Evolutionary conservation across 2,888 invertebrate species (phyloP), one percentile per base, ranked within the genome.

Genomic region (Lepidocyrtinus sp.): DNA sequence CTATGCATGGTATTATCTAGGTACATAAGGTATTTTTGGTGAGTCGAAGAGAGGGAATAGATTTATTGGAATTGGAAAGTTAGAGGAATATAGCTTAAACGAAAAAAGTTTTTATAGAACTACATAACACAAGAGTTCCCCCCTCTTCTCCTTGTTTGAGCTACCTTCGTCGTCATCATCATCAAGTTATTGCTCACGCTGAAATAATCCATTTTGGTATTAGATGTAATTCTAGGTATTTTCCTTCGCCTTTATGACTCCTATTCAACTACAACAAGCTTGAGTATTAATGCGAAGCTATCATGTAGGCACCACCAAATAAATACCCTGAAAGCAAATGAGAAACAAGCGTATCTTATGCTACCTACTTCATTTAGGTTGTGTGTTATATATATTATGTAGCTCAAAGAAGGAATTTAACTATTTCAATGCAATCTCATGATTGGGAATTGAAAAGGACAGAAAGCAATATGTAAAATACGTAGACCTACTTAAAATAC

Each of bases 371-470:
- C 55, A n/a, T 55, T 55, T 55, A 15, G 5, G 9, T 7, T 55
- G 55, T 55, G 55, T 55, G 55, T 55, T 55, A 55, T 55, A 55
- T 55, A 9, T 55, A 55, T n/a, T 55, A 55, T 55, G 55, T 55
- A 55, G 55, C 55, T 2, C 17, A 3, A 3, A 55, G 55, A 2
- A 55, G 3, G 55, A 55, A 55, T 55, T 55, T 55, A 55, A 55
- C 55, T 55, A n/a, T 55, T 55, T 55, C 55, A n/a, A 55, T 55
- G 55, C 55, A 55, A 55, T 12, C 65, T 26, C 36, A 26, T 46
- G 45, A 68, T 68, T 50, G 68, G 50, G 68, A 68, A 68, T 68
- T 68, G 68, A 69, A 69, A 69, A 36, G 21, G 65, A 25, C 24
- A 63, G 7, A 26, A 63, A 17, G 26, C 5, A 36, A 36, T 36